Evolutionary conservation across 2,888 invertebrate genomes (phyloP).

Genomic region (Chaetoderma sp.): DNA sequence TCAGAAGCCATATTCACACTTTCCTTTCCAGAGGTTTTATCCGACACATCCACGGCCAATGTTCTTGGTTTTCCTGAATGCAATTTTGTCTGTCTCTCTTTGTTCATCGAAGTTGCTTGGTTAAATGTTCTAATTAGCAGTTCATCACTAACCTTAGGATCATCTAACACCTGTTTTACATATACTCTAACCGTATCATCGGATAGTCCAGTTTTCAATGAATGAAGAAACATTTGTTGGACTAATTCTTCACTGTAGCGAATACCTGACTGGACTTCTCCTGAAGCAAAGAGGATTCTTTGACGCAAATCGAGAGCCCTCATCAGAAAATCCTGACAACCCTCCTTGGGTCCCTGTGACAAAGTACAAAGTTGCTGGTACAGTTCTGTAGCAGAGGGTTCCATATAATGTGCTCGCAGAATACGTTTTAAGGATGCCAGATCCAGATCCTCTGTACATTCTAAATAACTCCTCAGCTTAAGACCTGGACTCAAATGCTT

Average conservation of each 20-base stretch:
- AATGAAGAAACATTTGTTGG: background rate
- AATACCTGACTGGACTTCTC: constrained; percentile 6
- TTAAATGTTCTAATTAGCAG: background rate
- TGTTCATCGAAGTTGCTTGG: too few relatives aligned
- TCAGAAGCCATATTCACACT: too few relatives aligned
- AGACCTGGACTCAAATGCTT: too few relatives aligned
- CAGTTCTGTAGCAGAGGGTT: constrained; percentile 18
- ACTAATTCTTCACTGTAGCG: constrained; percentile 9
- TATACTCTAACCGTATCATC: constrained; percentile 3
- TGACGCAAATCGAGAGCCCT: constrained; percentile 12
- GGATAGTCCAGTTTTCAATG: constrained; percentile 8
- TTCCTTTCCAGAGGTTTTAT: too few relatives aligned
- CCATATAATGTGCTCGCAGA: constrained; percentile 13
- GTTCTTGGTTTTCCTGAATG: too few relatives aligned
- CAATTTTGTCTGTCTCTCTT: too few relatives aligned
- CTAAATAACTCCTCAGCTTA: constrained; percentile 9
- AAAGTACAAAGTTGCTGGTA: constrained; percentile 15
- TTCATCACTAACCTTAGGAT: background rate
- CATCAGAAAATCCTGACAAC: constrained; percentile 10
- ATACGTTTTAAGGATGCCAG: background rate
- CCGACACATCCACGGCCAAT: too few relatives aligned
- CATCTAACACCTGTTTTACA: constrained; percentile 2
- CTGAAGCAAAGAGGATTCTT: constrained; percentile 7
- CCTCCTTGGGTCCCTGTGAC: constrained; percentile 7
- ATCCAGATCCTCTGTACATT: background rate